These are phyloP conservation scores for Stegophylla sp. DNA, from an alignment of 2,888 invertebrate genomes.

Conservation along the genomic window DNA sequence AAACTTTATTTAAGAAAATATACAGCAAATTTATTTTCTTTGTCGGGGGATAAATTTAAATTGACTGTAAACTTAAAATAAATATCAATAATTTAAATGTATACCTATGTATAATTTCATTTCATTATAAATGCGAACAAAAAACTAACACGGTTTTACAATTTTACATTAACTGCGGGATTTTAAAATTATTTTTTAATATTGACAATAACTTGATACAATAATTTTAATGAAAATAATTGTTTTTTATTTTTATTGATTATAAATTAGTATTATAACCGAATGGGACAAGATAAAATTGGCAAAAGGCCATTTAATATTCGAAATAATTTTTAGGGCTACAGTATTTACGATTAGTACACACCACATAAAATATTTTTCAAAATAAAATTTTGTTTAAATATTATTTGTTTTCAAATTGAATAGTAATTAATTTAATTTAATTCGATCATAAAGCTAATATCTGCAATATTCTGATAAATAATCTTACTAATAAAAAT, in stretches of 20 bases:
- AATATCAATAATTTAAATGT: background rate
- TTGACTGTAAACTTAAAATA: background rate
- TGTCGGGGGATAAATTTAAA: background rate
- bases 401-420: background rate
- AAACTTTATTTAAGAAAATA: background rate
- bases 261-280: background rate
- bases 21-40: background rate
- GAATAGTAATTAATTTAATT: background rate
- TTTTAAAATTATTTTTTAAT: too few species aligned
- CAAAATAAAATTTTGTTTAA: background rate
- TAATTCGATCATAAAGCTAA: background rate
- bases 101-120: background rate
- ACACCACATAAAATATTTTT: background rate
- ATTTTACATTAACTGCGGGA: background rate
- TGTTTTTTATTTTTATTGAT: background rate
- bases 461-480: too few species aligned
- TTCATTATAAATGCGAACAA: background rate
- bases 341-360: background rate
- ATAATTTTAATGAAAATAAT: too few species aligned
- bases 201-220: too few species aligned
- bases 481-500: background rate
- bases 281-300: background rate
- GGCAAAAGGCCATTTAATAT: conserved; percentile 18
- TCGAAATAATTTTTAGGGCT: background rate
- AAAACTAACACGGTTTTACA: background rate